Evolutionary conservation across 2,113 vertebrate genomes (phyloP).

Genomic region (Chionomys nivalis): DNA sequence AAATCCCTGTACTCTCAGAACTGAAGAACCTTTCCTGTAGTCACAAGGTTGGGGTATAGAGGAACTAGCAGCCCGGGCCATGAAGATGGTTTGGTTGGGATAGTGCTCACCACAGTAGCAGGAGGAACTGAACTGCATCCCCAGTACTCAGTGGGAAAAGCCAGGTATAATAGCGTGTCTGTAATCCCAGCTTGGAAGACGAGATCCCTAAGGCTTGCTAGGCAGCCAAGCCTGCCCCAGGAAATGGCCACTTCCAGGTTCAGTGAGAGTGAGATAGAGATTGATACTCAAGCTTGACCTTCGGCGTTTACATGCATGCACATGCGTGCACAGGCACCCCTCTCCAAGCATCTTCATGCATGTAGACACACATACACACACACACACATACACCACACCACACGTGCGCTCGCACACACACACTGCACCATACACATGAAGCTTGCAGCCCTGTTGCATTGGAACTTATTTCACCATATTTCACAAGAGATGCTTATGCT

Average conservation of each 20-base stretch:
- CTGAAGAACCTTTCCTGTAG: not conserved
- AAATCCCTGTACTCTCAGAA: not conserved
- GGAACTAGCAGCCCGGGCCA: not conserved
- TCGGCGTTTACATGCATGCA: not conserved
- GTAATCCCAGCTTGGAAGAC: not conserved
- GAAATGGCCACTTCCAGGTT: not conserved
- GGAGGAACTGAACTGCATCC: not conserved
- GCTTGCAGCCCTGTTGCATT: not conserved
- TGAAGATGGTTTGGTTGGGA: too few species aligned
- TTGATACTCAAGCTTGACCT: not conserved
- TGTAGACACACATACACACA: not conserved
- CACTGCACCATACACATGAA: not conserved
- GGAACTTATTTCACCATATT: conserved; percentile 1
- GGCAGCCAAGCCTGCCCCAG: not conserved
- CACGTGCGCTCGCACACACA: not conserved
- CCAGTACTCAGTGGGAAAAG: not conserved
- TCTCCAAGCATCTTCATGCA: not conserved
- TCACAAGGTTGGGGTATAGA: not conserved
- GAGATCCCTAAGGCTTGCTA: not conserved
- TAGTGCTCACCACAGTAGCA: too few species aligned
- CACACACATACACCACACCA: not conserved
- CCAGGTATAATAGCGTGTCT: not conserved
- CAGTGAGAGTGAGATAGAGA: not conserved
- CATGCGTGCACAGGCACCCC: not conserved
- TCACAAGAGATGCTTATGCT: not conserved